Base-by-base conservation (phyloP, 1,140 invertebrate species). In the Drosophila sproati region DNA sequence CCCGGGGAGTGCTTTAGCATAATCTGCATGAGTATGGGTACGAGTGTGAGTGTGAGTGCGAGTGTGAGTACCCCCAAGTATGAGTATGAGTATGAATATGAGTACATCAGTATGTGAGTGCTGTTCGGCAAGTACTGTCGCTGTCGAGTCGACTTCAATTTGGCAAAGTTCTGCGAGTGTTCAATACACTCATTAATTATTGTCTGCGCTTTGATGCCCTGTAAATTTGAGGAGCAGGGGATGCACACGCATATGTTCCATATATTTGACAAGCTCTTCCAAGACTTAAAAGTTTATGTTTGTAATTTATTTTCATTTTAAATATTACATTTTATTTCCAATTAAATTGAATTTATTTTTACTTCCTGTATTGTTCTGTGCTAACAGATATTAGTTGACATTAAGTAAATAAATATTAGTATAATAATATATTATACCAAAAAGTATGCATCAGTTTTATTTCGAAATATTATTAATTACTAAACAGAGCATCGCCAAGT, bases 1-100 rank as follows among this genome's bases (percentile, higher is more conserved):
- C 64, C 89, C 77, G 70, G 89, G 89, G 89, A 91, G 89, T 91
- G 85, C 89, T 91, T 91, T 86, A 85, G 89, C 89, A 86, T 91
- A 91, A 91, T 91, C 89, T 91, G 89, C 89, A 91, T 80, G 80
- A 78, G 80, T 78, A 50, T 64, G 56, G 32, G 64, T 60, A 8
- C n/a, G 34, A 45, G 45, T 51, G 29, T 47, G 35, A 31, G 54
- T 39, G 39, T 43, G 28, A 31, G 57, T 8, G 2, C 3, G 32
- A 55, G 39, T 32, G 10, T 47, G 6, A 20, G 20, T 68, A 0
- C 4, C 12, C 29, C 31, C 20, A 20, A 20, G 20, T 73, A 7
- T 68, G 73, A 72, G 70, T 73, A 52, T 29, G 29, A 48, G 48
- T 54, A 8, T 52, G 57, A 59, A 8, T 37, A n/a, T 29, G 12